Base-by-base conservation (phyloP, 2,888 invertebrate genomes). In the Zaprionus lineosus region DNA sequence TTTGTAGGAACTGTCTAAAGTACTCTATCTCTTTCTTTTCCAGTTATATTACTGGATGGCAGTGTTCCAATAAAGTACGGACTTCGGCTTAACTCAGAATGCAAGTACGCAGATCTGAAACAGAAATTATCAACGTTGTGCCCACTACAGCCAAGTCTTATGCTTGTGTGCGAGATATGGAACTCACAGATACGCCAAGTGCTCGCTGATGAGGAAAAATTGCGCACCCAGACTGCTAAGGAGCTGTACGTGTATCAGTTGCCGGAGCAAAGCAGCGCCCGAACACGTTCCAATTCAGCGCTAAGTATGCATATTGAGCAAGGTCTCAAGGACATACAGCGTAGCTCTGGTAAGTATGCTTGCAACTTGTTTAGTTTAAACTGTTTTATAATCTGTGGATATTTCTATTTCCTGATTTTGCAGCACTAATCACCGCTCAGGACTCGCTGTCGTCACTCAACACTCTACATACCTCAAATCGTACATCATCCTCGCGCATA, bases 51-150 rank as follows among this genome's bases (percentile, higher is more conserved):
- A n/a, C 90, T 95, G 66, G 95, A 96, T 89, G 97, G 97, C 0
- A 93, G 94, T 11, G 93, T 94, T 41, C 97, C 97, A 0, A 91
- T 94, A 0, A 95, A 96, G 87, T 97, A 97, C 88, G 97, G 97
- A 0, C 91, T 97, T 59, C 92, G 96, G 1, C 91, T 97, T 15
- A 95, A 94, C 88, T 94, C 95, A 4, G 97, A 97, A 74, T 95
- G 95, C 60, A 94, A 94, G 37, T 95, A 95, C 83, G 86, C 91
- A n/a, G 94, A 94, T 55, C 89, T 97, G 31, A 96, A 96, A 90
- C 92, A 92, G 64, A 93, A 94, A 63, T 90, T 97, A 12, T 91
- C 93, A 1, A 91, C 91, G 6, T 88, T 94, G 47, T 94, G 94
- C 73, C 92, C 92, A 8, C 90, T 95, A 44, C 90, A 91, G 59